Base-by-base conservation (phyloP, 2,888 invertebrate species). In the Cosmorhoe ocellata region DNA sequence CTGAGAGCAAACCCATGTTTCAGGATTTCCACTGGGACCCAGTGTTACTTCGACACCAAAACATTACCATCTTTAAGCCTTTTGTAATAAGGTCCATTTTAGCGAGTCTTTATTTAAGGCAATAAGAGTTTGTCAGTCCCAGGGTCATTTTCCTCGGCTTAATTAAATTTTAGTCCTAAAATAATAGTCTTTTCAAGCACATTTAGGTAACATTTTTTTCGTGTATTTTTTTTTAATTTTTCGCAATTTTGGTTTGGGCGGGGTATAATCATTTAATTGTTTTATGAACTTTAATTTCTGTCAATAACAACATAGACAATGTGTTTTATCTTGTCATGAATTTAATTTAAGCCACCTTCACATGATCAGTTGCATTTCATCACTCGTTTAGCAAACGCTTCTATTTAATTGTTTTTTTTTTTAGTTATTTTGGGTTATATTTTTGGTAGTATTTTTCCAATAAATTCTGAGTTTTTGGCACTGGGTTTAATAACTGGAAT, bases 1-100 rank as follows among this genome's bases (percentile, higher is more conserved):
- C 59, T 70, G 66, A 77, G 69, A 76, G 78, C 63, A 61, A 72
- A 76, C 69, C 50, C 76, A 57, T 79, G 78, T 79, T 74, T 61
- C 51, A 66, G 63, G 64, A 69, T 66, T 71, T 66, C 65, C 62
- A 57, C 49, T 49, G 63, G 53, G 58, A 56, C 52, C 36, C 24
- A 27, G 46, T 56, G 52, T 60, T 57, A 54, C 57, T 52, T 43
- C 34, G 32, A 40, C 43, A 40, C 57, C 54, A 24, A 58, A 54
- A 49, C 36, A 52, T 41, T 46, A 18, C 30, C 39, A 32, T 43
- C 39, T 41, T 45, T 46, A 43, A 48, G 36, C 22, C 31, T 38
- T 54, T 44, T 34, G 45, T 33, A 18, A 49, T 50, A 59, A 24
- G 37, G 45, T 26, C 22, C 24, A 45, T 51, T 58, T 61, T 54